A percentile compares a stretch with the other conserved stretches of the same genome.
phyloP scores from a whole-genome alignment of 1,140 invertebrate genomes.

The Tetranychus urticae region DNA sequence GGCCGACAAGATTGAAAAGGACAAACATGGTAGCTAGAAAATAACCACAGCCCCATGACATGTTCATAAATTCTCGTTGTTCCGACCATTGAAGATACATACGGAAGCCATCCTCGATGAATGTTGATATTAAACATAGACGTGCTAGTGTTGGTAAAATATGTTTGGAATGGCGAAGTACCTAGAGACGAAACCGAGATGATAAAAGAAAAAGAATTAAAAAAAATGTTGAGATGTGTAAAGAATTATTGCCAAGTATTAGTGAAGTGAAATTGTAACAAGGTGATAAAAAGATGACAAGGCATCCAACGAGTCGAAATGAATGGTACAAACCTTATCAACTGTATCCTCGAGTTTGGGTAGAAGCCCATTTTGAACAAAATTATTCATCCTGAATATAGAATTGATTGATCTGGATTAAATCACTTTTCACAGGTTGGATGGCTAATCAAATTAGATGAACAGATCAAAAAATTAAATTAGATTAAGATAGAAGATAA shows the following conservation, averaged over 20 bases:
- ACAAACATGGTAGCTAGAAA: constrained; percentile 79
- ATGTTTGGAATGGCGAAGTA: constrained; percentile 72
- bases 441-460: no score
- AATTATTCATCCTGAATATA: neutral
- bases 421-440: no score
- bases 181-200: constrained; percentile 29
- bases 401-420: neutral
- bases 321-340: constrained; percentile 48
- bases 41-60: constrained; percentile 89
- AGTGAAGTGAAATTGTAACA: no score
- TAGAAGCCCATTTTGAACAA: constrained; percentile 61
- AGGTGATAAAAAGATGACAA: no score
- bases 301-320: neutral
- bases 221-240: constrained; percentile 5
- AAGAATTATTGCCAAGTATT: neutral
- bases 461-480: no score
- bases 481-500: no score
- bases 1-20: constrained; percentile 75
- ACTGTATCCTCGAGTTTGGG: constrained; percentile 76
- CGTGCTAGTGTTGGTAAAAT: constrained; percentile 82
- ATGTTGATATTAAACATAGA: constrained; percentile 93
- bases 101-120: constrained; percentile 91
- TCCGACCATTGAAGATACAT: constrained; percentile 99
- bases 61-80: constrained; percentile 92
- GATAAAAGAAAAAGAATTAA: constrained; percentile 7